These are phyloP conservation scores for Sesamia nonagrioides DNA, from an alignment of 1,140 invertebrate genomes.

Conservation along the genomic window DNA sequence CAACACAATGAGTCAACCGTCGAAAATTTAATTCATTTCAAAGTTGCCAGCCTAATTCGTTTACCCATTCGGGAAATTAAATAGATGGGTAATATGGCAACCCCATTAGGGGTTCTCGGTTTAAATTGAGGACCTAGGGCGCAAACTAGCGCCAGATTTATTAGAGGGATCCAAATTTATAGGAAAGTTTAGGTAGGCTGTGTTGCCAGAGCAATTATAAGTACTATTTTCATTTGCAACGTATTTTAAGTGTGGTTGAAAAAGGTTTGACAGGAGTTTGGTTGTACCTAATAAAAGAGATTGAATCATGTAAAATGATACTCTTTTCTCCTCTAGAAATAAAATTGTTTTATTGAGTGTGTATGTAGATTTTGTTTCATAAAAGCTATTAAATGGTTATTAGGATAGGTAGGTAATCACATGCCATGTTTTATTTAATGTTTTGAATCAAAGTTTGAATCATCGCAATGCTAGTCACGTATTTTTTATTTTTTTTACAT, in stretches of 20 bases:
- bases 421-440: too few species aligned
- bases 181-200: slow-evolving; percentile 4
- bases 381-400: too few species aligned
- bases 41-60: slow-evolving; percentile 86
- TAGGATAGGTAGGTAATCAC: too few species aligned
- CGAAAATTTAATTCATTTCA: slow-evolving; percentile 82
- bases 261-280: neutral
- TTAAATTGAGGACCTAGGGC: slow-evolving; percentile 66
- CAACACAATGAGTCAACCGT: slow-evolving; percentile 78
- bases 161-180: slow-evolving; percentile 53
- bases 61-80: slow-evolving; percentile 86
- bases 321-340: neutral
- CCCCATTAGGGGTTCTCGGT: slow-evolving; percentile 72
- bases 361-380: too few species aligned
- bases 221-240: neutral
- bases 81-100: slow-evolving; percentile 85
- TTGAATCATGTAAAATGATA: neutral
- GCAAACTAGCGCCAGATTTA: slow-evolving; percentile 74
- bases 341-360: too few species aligned
- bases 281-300: neutral
- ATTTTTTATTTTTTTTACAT: too few species aligned
- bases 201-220: slow-evolving; percentile 11
- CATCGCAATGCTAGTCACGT: too few species aligned
- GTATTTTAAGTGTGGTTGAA: neutral
- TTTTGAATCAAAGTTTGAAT: too few species aligned